Conservation (phyloP, 92 coral and sea anemone genomes). For the Porites rus region DNA sequence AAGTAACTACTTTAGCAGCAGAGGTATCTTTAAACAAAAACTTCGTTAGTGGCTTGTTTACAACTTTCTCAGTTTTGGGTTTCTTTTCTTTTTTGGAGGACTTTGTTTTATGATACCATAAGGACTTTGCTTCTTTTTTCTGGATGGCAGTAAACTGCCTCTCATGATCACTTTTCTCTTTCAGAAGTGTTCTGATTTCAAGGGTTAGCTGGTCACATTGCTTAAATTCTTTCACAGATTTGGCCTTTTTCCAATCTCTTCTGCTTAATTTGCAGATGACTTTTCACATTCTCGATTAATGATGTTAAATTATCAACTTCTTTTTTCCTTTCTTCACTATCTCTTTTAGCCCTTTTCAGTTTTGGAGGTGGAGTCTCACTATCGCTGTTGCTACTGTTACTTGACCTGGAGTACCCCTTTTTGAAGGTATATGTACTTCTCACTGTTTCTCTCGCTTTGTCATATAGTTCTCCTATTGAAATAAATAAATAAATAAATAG, state of each 20-base stretch:
- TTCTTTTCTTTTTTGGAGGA: not conserved
- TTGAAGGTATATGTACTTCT: slow-evolving; percentile 35
- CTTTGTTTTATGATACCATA: slow-evolving; percentile 48
- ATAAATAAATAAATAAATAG: slow-evolving; percentile 1
- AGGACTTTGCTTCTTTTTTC: slow-evolving; percentile 52
- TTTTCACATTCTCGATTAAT: slow-evolving; percentile 43
- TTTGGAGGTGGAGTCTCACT: slow-evolving; percentile 30
- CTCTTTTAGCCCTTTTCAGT: slow-evolving; percentile 48
- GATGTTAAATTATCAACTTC: slow-evolving; percentile 34
- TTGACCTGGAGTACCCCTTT: slow-evolving; percentile 61
- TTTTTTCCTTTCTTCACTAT: slow-evolving; percentile 54
- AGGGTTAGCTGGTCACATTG: slow-evolving; percentile 60
- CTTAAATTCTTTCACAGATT: slow-evolving; percentile 44
- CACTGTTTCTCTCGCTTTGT: slow-evolving; percentile 63
- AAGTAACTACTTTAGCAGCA: slow-evolving; percentile 6
- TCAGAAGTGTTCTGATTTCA: slow-evolving; percentile 47
- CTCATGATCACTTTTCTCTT: slow-evolving; percentile 57
- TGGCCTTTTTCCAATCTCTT: slow-evolving; percentile 47
- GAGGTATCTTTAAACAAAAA: slow-evolving; percentile 13
- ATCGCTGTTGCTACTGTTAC: slow-evolving; percentile 14
- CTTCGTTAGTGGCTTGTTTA: slow-evolving; percentile 9
- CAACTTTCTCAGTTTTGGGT: slow-evolving; percentile 5
- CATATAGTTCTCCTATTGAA: slow-evolving; percentile 62
- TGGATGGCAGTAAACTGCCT: slow-evolving; percentile 61
- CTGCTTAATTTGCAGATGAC: slow-evolving; percentile 47